phyloP scores from a whole-genome alignment of 1,140 invertebrate species.

The Zaprionus nigranus region DNA sequence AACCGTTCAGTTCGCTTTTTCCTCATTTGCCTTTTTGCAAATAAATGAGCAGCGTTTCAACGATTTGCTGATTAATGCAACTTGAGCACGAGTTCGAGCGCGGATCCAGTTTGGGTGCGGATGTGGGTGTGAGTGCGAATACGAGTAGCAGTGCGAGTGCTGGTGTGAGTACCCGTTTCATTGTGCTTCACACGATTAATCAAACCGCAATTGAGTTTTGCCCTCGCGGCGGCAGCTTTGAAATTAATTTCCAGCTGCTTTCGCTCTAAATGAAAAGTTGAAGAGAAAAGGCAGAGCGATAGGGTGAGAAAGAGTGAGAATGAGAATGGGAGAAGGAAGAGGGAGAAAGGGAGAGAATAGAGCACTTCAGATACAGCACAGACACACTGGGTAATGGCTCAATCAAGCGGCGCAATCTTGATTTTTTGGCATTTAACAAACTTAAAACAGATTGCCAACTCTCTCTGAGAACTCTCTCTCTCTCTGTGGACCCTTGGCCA shows the following conservation, averaged over 20 bases:
- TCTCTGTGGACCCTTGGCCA: constrained; percentile 26
- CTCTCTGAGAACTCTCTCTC: constrained; percentile 1
- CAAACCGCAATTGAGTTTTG: constrained; percentile 70
- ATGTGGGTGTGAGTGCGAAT: constrained; percentile 1
- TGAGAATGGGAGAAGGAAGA: no score
- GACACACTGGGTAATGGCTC: constrained; percentile 2
- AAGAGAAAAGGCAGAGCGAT: constrained; percentile 1
- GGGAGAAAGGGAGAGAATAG: background rate
- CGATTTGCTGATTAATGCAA: constrained; percentile 75
- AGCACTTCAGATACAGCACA: background rate
- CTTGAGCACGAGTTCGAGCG: constrained; percentile 47
- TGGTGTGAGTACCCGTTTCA: background rate
- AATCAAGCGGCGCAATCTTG: constrained; percentile 54
- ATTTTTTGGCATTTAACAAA: constrained; percentile 76
- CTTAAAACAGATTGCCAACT: constrained; percentile 64
- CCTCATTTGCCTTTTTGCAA: constrained; percentile 75
- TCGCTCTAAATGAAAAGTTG: constrained; percentile 67
- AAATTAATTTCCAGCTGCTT: constrained; percentile 73
- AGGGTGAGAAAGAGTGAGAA: background rate
- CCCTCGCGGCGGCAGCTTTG: constrained; percentile 26
- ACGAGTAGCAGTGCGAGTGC: constrained; percentile 12
- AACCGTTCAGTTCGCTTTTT: constrained; percentile 18
- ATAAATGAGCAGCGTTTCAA: constrained; percentile 76
- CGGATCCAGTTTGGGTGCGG: background rate
- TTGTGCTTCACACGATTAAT: constrained; percentile 62